Evolutionary conservation across 2,797 vertebrate species (phyloP), one percentile per base, ranked within the genome.

Genomic region (Sebastes hubbsi): DNA sequence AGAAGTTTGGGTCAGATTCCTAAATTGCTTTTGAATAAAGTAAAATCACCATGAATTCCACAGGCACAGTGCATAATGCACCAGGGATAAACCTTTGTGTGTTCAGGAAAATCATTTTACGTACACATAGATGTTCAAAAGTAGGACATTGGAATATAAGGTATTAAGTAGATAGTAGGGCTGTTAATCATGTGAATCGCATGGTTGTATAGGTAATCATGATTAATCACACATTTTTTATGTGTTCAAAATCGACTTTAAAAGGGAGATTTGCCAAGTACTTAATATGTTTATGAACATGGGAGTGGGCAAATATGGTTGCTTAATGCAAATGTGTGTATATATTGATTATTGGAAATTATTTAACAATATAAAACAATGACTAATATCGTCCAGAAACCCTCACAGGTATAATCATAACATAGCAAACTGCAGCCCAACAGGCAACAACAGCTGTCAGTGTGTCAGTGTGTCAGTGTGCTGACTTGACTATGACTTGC

Each of bases 1-100:
- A 27, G 20, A 79, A 32, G 66, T 77, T n/a, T 56, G 59, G 69
- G 22, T 74, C 55, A 68, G 6, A 85, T 67, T 71, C 42, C 77
- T 64, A 55, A 66, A 78, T 34, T 20, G 22, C 18, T 13, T 81
- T 70, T 66, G 27, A 67, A 74, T 81, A 7, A 34, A 77, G 63
- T 64, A 56, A 74, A 83, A 72, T 46, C 42, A 32, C 27, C 14
- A 38, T 42, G 1, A 11, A 46, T 75, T 85, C 73, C 38, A 24
- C 24, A 69, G 27, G 29, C 52, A 12, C 65, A 60, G 49, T 25
- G 8, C 42, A 10, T 24, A 20, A 6, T 49, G 42, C 24, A 64
- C 8, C 25, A 61, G 29, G 56, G 24, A 68, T 18, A 22, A 54
- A 38, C 16, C 2, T 25, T 25, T 1, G 6, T 9, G 16, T 24